phyloP scores from a whole-genome alignment of 2,888 invertebrate genomes.

The Trichogramma dendrolimi region DNA sequence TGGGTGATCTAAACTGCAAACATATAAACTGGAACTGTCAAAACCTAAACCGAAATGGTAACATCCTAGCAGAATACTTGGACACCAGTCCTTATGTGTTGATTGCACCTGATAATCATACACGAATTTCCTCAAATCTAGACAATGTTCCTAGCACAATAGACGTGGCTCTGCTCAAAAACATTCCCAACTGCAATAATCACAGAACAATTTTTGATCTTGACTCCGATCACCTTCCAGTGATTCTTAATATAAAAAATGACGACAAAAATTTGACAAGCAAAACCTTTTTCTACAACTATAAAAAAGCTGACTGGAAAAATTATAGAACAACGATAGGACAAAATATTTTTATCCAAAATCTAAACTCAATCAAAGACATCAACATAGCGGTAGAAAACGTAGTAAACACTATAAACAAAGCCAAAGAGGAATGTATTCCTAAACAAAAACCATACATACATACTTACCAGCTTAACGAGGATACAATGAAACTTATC shows the following conservation, averaged over 20 bases:
- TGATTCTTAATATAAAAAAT: constrained; percentile 11
- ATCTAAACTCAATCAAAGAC: too few relatives aligned
- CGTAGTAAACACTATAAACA: too few relatives aligned
- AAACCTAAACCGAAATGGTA: constrained; percentile 21
- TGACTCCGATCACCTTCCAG: constrained; percentile 30
- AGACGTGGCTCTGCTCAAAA: constrained; percentile 26
- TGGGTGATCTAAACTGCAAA: constrained; percentile 29
- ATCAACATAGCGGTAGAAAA: too few relatives aligned
- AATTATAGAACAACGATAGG: too few relatives aligned
- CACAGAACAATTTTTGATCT: constrained; percentile 19
- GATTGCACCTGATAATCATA: constrained; percentile 11
- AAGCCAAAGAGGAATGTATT: too few relatives aligned
- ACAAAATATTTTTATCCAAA: too few relatives aligned
- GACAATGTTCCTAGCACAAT: constrained; percentile 15
- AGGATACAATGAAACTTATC: constrained; percentile 12
- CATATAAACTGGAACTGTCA: constrained; percentile 24
- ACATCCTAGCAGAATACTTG: constrained; percentile 13
- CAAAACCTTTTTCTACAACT: constrained; percentile 3
- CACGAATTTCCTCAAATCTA: constrained; percentile 3
- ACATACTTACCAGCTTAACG: constrained; percentile 1
- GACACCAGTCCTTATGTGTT: constrained; percentile 8
- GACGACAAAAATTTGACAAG: background rate
- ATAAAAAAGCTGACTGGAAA: constrained; percentile 18
- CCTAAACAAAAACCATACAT: too few relatives aligned
- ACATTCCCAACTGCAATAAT: background rate